Conservation (phyloP, 2,888 invertebrate species). For the Leptinotarsa haldemani region DNA sequence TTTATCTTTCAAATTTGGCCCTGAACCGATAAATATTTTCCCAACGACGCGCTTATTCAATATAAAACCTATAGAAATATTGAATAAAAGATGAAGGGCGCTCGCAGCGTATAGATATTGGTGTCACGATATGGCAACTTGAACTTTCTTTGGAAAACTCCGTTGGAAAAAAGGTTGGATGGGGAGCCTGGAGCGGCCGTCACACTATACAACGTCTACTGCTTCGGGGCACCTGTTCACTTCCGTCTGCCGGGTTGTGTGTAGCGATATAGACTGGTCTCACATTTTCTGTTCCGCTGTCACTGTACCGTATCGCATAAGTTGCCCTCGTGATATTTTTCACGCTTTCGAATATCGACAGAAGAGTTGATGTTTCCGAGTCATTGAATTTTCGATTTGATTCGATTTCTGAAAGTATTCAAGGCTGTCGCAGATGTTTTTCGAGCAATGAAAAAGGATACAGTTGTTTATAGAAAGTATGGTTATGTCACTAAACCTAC, state of each 20-base stretch:
- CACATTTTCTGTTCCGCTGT: slow-evolving; percentile 16
- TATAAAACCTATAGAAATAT: slow-evolving; percentile 41
- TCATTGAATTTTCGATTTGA: slow-evolving; percentile 1
- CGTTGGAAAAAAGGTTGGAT: slow-evolving; percentile 24
- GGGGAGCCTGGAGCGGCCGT: slow-evolving; percentile 28
- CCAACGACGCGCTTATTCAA: slow-evolving; percentile 43
- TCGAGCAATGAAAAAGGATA: not conserved
- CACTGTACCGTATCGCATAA: not conserved
- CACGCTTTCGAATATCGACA: not conserved
- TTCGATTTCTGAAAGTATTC: not conserved
- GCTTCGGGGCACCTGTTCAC: slow-evolving; percentile 40
- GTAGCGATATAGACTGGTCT: slow-evolving; percentile 21
- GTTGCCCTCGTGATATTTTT: not conserved
- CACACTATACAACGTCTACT: slow-evolving; percentile 35
- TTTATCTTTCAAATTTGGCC: slow-evolving; percentile 38
- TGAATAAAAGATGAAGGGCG: slow-evolving; percentile 44
- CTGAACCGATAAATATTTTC: slow-evolving; percentile 43
- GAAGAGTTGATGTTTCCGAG: not conserved
- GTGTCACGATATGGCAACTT: slow-evolving; percentile 43
- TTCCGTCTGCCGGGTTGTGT: slow-evolving; percentile 30
- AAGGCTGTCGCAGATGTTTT: not conserved
- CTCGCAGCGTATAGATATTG: slow-evolving; percentile 40
- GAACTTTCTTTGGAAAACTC: slow-evolving; percentile 40
- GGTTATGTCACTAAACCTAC: no score
- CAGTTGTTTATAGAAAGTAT: not conserved